Evolutionary conservation across 2,113 vertebrate genomes (phyloP), one percentile per base, ranked within the genome.

Genomic region (Dascyllus trimaculatus): DNA sequence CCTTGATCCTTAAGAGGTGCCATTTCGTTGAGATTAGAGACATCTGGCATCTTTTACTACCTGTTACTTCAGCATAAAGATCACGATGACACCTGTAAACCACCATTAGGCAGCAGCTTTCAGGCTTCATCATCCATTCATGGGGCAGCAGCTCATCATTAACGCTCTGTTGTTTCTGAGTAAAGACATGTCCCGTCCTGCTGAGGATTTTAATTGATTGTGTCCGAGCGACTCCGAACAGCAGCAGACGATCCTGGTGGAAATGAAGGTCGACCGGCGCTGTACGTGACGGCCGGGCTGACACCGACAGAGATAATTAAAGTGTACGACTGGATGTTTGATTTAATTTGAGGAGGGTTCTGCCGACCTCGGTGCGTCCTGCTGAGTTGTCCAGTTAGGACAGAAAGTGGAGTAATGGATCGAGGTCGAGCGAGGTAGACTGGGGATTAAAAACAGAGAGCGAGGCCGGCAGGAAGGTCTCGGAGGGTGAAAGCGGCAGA

Each of bases 401-500:
- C 9, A 35, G 32, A 35, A 35, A 35, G 32, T 35, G 32, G 32
- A 35, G 32, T 35, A 35, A 35, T 35, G 32, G 9, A 35, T 8
- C 32, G 24, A 63, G 58, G 51, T 19, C 4, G 26, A 25, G 35
- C 56, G 52, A 25, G 59, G 11, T 46, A 19, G 43, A 32, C 22
- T 1, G 2, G 10, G 68, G 19, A 43, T 58, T 63, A 68, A 19
- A 56, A 43, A 21, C 2, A 21, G 60, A 8, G 9, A 71, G 40
- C 11, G 19, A 32, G 45, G 45, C 43, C 32, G 29, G 46, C 54
- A 18, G 63, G 35, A 62, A 49, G 24, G 67, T 66, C 54, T 26
- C 22, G 13, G n/a, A n/a, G 62, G 32, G 32, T 35, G 32, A 35
- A 35, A 13, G 4, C 11, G n/a, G 51, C 40, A 85, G 54, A 78